Percentiles rank a stretch among this genome's conserved stretches.
These are phyloP conservation scores for Sylvietta virens DNA, from an alignment of 2,113 vertebrate species.

Conservation along the genomic window DNA sequence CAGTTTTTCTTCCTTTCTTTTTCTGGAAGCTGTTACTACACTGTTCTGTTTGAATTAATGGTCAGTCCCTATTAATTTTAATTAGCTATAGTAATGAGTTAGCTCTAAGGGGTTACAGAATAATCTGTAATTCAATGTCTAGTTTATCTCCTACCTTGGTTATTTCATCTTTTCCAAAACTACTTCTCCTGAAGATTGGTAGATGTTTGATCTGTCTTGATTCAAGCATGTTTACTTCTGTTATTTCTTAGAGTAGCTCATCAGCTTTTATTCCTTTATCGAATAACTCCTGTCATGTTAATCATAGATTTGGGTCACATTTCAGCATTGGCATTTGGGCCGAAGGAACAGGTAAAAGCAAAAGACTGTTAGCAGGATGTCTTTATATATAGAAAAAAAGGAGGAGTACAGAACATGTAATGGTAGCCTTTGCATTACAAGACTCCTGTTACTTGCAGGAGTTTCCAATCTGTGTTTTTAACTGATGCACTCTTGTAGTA, in stretches of 20 bases:
- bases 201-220: constrained; percentile 53
- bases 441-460: not conserved
- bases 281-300: constrained; percentile 47
- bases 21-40: not conserved
- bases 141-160: not conserved
- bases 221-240: constrained; percentile 38
- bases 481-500: not conserved
- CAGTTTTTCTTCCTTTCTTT: not conserved
- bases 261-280: constrained; percentile 46
- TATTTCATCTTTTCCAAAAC: constrained; percentile 21
- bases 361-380: not conserved
- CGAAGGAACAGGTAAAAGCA: constrained; percentile 1
- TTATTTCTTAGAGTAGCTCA: constrained; percentile 9
- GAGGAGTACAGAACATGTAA: not conserved
- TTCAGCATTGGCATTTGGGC: constrained; percentile 14
- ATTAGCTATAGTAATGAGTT: constrained; percentile 12
- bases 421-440: not conserved
- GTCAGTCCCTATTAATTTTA: constrained; percentile 33
- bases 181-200: constrained; percentile 7
- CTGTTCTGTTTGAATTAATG: not conserved
- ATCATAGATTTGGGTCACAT: constrained; percentile 52
- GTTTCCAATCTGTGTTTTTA: not conserved
- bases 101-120: constrained; percentile 31
- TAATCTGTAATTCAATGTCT: not conserved
- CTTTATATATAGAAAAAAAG: not conserved